Evolutionary conservation across 1,140 invertebrate species (phyloP), one percentile per base, ranked within the genome.

Genomic region (Aphelinus certus): DNA sequence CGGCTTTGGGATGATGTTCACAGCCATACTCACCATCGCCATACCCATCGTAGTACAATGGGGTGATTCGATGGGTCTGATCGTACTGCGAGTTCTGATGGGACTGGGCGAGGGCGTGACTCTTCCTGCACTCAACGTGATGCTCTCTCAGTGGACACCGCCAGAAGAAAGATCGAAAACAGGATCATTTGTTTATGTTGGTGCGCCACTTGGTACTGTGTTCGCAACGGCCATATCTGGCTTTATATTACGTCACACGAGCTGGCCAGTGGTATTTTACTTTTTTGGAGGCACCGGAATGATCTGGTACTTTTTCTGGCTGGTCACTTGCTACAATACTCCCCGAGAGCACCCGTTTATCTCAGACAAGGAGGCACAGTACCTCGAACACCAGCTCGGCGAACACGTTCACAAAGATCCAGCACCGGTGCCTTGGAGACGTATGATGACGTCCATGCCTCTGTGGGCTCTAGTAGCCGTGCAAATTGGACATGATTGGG

Each of bases 401-500:
- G 88, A 84, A 68, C 86, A 88, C 67, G 87, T 81, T 0, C 82
- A 89, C 75, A 88, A 88, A 56, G 89, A 90, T 78, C 86, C 90
- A 2, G 89, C 91, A 0, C 88, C 92, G 5, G 89, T 92, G 3
- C 93, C 94, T 1, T 95, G 93, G 93, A 90, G 88, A 70, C 89
- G 91, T 3, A 91, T 95, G 47, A 84, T 97, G 0, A 94, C 91
- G 4, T 97, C 94, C 1, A 85, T 91, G 43, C 93, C 94, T 1
- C 89, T 95, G 49, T 93, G 93, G 90, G 93, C 93, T 0, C 83
- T 95, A 26, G 88, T 95, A 1, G 89, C 90, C 64, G 93, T 95
- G 10, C 86, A 91, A 80, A 90, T 96, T 80, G 95, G 95, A n/a
- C 95, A 97, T 86, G 96, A 97, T 86, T 98, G 96, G 96, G 95